Conservation (phyloP, 2,113 vertebrate species). For the Condylura cristata region DNA sequence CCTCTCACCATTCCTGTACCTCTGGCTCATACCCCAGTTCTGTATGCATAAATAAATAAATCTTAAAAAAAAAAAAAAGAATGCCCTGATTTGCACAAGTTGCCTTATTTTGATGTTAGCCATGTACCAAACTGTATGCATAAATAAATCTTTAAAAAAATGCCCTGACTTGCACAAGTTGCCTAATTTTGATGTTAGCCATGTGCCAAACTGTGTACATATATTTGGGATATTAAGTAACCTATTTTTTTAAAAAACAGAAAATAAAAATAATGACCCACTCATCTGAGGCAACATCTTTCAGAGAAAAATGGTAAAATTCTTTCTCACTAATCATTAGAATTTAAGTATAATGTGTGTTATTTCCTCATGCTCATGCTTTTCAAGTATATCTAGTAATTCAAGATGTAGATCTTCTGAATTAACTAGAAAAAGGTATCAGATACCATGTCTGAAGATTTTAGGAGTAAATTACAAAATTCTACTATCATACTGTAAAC, state of each 20-base stretch:
- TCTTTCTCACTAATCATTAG: not conserved
- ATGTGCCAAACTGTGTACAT: not conserved
- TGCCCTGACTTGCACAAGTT: not conserved
- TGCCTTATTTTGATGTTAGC: no score
- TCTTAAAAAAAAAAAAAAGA: no score
- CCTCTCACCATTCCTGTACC: no score
- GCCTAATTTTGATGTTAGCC: slow-evolving; percentile 1
- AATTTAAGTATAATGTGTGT: not conserved
- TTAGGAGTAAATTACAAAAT: not conserved
- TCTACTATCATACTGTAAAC: not conserved
- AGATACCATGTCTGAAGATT: not conserved
- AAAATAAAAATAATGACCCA: not conserved
- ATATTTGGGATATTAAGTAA: not conserved
- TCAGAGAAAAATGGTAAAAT: not conserved
- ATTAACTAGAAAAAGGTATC: not conserved
- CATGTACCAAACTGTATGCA: no score
- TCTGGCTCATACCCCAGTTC: no score
- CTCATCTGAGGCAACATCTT: not conserved
- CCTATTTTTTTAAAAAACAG: slow-evolving; percentile 5
- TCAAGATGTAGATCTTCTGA: not conserved
- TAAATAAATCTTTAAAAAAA: no score
- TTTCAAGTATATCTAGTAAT: not conserved
- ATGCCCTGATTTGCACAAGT: no score
- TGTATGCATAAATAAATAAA: no score
- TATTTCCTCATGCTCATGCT: not conserved